A percentile compares a stretch with the other conserved stretches of the same genome.
Conservation (phyloP, 1,140 invertebrate genomes). For the Tachypleus tridentatus region DNA sequence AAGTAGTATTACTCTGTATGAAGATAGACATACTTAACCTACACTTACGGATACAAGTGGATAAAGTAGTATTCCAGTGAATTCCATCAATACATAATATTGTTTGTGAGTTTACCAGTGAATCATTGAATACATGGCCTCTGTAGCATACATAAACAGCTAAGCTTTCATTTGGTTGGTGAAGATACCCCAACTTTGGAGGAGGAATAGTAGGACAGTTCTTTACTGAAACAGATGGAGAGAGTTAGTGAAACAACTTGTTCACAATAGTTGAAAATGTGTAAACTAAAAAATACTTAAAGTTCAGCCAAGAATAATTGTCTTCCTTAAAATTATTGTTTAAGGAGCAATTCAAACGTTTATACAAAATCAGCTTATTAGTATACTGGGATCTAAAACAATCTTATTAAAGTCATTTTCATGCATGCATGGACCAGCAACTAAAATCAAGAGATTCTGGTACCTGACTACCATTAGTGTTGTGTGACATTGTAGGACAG, state of each 20-base stretch:
- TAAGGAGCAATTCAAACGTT: too few relatives aligned
- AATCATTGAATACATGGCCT: slow-evolving; percentile 44
- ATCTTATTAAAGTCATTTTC: too few relatives aligned
- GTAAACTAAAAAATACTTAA: slow-evolving; percentile 5
- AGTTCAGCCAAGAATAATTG: background rate
- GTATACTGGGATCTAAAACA: too few relatives aligned
- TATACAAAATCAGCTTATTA: too few relatives aligned
- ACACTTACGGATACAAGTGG: slow-evolving; percentile 45
- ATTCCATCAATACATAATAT: slow-evolving; percentile 43
- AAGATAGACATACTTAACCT: too few relatives aligned
- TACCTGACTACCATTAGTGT: too few relatives aligned
- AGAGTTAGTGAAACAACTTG: background rate
- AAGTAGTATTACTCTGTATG: too few relatives aligned
- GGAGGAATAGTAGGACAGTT: slow-evolving; percentile 43
- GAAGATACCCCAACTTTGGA: slow-evolving; percentile 45
- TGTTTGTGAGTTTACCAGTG: slow-evolving; percentile 35
- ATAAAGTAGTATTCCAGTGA: slow-evolving; percentile 44
- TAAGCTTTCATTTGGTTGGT: slow-evolving; percentile 41
- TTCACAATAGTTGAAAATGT: background rate
- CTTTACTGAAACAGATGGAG: slow-evolving; percentile 33
- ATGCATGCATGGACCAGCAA: too few relatives aligned
- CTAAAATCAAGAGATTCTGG: too few relatives aligned
- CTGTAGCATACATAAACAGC: slow-evolving; percentile 47
- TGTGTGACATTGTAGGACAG: too few relatives aligned
- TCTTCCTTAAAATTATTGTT: background rate